Evolutionary conservation across 2,888 invertebrate genomes (phyloP), one percentile per base, ranked within the genome.

Genomic region (Drosophila paranaensis): DNA sequence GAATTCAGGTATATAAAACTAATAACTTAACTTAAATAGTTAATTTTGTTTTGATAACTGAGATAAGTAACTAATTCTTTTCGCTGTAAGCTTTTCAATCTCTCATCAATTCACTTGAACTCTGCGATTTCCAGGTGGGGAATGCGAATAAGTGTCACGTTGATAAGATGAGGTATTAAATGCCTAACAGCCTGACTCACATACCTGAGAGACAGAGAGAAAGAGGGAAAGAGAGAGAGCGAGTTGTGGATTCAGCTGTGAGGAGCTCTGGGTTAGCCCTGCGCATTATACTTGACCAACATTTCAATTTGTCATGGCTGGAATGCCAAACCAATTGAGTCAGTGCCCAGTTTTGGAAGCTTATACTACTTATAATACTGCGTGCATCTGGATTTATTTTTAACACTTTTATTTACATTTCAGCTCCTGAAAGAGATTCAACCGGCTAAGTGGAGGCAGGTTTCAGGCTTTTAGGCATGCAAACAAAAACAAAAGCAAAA

Each of bases 391-490:
- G 45, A 56, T 75, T 86, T 82, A 88, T 88, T 79, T 88, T 74
- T 79, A 82, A 67, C 70, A 43, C 54, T 33, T 70, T 67, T 82
- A 83, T 86, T 82, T 88, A 82, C 86, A 76, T 64, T 73, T 16
- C 62, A 42, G 61, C 58, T 68, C 48, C 60, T 71, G 43, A 55
- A 30, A 50, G 53, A 30, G 40, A 45, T 58, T 35, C 53, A 10
- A n/a, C 25, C 25, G 35, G 11, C 14, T 27, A 9, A 27, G 10
- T n/a, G 11, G 62, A 51, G 65, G 71, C 50, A 42, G 27, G 35
- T 53, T 68, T 20, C 60, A 55, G 55, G 54, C 76, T 79, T 70
- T 76, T 58, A 55, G 53, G 62, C 55, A 48, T 50, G 51, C 53
- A 61, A 71, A 79, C 55, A 68, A 61, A 61, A 71, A 79, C 55